These are phyloP conservation scores for Polydrusus cervinus DNA, from an alignment of 2,888 invertebrate species.

Conservation along the genomic window DNA sequence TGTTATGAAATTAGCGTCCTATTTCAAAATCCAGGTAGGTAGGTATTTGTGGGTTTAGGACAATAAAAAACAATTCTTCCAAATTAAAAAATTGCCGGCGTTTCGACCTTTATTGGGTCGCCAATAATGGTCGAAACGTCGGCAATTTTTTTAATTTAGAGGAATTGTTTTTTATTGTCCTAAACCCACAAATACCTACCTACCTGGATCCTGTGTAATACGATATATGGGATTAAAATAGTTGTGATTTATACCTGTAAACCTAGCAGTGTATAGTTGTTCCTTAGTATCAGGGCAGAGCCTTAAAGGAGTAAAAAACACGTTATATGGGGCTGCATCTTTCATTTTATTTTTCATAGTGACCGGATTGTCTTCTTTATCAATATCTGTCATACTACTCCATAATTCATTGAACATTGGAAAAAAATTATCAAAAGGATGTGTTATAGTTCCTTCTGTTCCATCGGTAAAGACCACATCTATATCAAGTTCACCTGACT, in stretches of 20 bases:
- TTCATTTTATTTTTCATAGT: conserved; percentile 80
- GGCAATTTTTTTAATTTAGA: no score
- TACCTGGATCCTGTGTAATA: no score
- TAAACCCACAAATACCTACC: no score
- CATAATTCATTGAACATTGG: background rate
- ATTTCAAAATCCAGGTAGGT: no score
- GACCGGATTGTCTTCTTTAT: conserved; percentile 63
- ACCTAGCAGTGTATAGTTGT: conserved; percentile 80
- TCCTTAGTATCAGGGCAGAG: conserved; percentile 77
- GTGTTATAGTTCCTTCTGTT: background rate
- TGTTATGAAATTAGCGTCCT: no score
- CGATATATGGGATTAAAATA: no score
- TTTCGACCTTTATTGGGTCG: no score
- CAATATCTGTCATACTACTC: conserved; percentile 8
- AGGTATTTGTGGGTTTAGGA: no score
- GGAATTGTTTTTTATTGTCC: no score
- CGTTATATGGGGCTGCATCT: conserved; percentile 80
- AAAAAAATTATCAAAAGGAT: conserved; percentile 23
- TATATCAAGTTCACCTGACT: background rate
- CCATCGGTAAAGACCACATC: background rate
- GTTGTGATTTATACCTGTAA: conserved; percentile 80
- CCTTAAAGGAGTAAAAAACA: conserved; percentile 84
- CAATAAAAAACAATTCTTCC: no score
- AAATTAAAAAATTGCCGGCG: no score
- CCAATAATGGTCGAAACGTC: no score